Percentiles rank a stretch among this genome's conserved stretches.
These are phyloP conservation scores for Helicoverpa assulta DNA, from an alignment of 2,888 invertebrate genomes.

Conservation along the genomic window DNA sequence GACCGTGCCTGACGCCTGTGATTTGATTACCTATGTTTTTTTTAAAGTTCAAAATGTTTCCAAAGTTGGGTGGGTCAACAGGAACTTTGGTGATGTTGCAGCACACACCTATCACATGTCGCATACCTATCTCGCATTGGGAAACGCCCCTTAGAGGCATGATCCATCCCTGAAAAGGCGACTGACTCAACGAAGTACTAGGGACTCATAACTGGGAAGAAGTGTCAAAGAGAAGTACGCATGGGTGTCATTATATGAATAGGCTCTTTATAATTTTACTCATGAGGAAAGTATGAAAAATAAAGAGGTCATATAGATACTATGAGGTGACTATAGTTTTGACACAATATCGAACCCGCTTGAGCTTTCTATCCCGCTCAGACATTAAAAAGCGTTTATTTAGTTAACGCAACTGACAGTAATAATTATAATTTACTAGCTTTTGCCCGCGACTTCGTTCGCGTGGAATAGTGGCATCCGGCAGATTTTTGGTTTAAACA, in stretches of 20 bases:
- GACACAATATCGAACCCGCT: too few species aligned
- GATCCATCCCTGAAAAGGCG: not conserved
- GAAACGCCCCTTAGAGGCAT: slow-evolving; percentile 1
- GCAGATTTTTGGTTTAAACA: too few species aligned
- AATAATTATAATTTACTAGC: too few species aligned
- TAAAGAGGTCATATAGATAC: not conserved
- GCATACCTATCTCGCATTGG: slow-evolving; percentile 1
- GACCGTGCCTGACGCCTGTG: too few species aligned
- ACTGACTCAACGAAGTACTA: slow-evolving; percentile 12
- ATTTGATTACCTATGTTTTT: too few species aligned
- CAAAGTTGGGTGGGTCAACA: too few species aligned
- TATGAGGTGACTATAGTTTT: not conserved
- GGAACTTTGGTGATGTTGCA: not conserved
- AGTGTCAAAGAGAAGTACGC: not conserved
- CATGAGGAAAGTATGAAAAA: slow-evolving; percentile 14
- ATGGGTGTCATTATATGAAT: slow-evolving; percentile 3
- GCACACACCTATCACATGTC: not conserved
- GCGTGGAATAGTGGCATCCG: too few species aligned
- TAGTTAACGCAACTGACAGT: too few species aligned
- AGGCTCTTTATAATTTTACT: not conserved
- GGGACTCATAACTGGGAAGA: slow-evolving; percentile 8
- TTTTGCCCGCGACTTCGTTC: too few species aligned
- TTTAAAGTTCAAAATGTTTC: too few species aligned
- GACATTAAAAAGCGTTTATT: not conserved
- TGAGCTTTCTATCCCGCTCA: slow-evolving; percentile 1